Percentiles rank a stretch among this genome's conserved stretches.
These are phyloP conservation scores for Trichopoda pennipes DNA, from an alignment of 2,888 invertebrate genomes.

Conservation along the genomic window DNA sequence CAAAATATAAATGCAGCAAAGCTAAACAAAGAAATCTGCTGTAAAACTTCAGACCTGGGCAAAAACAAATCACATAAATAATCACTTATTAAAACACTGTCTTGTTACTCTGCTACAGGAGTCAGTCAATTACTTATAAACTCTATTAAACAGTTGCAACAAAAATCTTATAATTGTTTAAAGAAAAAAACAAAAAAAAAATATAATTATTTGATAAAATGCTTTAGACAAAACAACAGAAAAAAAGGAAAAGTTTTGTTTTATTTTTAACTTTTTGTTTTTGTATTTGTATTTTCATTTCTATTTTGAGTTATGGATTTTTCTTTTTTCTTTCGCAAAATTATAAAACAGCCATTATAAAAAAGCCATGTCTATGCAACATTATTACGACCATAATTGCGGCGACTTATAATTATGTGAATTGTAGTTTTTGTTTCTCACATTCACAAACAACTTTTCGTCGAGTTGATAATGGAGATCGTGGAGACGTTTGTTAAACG, in stretches of 20 bases:
- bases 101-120: constrained; percentile 4
- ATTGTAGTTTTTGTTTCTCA: neutral
- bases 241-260: constrained; percentile 32
- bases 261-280: too few species aligned
- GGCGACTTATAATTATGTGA: constrained; percentile 8
- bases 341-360: constrained; percentile 11
- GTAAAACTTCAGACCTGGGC: neutral
- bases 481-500: too few species aligned
- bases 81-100: constrained; percentile 25
- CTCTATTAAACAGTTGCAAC: neutral
- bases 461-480: too few species aligned
- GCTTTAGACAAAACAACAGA: neutral
- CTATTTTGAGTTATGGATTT: too few species aligned
- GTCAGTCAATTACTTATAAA: neutral
- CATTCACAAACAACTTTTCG: constrained; percentile 9
- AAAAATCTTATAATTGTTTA: constrained; percentile 24
- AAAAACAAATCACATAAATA: constrained; percentile 12
- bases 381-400: constrained; percentile 31
- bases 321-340: constrained; percentile 9
- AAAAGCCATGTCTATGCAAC: too few species aligned
- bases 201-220: constrained; percentile 34
- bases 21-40: constrained; percentile 19
- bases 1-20: neutral
- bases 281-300: constrained; percentile 12
- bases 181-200: constrained; percentile 39